Conservation (phyloP, 37 sponge, comb jelly and placozoan genomes). For the Aphrocallistes beatrix region DNA sequence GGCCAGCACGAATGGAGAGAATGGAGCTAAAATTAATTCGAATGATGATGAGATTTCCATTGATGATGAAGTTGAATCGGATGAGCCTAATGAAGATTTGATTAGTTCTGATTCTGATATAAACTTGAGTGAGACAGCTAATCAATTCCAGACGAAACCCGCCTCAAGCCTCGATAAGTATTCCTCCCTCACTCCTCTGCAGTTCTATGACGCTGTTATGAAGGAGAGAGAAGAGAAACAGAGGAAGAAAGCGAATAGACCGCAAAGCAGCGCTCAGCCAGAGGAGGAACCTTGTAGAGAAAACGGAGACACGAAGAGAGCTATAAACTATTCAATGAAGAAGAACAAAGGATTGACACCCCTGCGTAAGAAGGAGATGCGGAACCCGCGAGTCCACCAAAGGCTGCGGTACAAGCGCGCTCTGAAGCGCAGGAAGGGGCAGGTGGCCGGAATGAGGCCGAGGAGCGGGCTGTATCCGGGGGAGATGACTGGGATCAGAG, state of each 20-base stretch:
- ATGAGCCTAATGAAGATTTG: neutral
- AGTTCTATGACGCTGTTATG: neutral
- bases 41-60: neutral
- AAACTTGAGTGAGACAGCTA: neutral
- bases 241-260: neutral
- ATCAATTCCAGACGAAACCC: neutral
- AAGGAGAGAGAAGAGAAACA: neutral
- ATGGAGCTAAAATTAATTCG: neutral
- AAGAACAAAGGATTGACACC: constrained; percentile 46
- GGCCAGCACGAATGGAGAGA: neutral
- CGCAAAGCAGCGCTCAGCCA: neutral
- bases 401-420: constrained; percentile 38
- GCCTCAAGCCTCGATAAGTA: neutral
- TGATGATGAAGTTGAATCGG: neutral
- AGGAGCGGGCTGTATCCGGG: constrained; percentile 19
- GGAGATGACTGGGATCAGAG: constrained; percentile 39
- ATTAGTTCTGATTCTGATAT: neutral
- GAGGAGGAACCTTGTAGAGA: neutral
- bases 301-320: neutral
- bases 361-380: constrained; percentile 44
- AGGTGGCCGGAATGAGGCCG: constrained; percentile 22
- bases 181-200: neutral
- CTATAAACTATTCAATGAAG: neutral
- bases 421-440: constrained; percentile 27
- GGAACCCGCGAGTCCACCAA: constrained; percentile 44